Conservation (phyloP, 2,888 invertebrate species). For the Nomada lathburiana region DNA sequence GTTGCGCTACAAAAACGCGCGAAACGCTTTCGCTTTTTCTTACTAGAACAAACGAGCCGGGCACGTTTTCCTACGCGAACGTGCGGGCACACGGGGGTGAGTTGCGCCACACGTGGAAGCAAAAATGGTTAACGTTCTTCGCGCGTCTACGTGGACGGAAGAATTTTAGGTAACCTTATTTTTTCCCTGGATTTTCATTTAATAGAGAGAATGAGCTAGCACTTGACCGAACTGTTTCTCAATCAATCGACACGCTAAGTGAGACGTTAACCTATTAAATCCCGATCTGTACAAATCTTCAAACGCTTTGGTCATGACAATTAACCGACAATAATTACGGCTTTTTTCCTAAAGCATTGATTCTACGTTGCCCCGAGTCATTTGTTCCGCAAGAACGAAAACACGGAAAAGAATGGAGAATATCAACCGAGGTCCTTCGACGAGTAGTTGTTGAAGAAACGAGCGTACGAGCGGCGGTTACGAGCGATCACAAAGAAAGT, state of each 20-base stretch:
- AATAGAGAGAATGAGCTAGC: background rate
- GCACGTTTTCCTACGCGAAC: background rate
- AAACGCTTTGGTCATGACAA: background rate
- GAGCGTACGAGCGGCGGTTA: background rate
- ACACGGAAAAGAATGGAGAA: background rate
- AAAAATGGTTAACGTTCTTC: slow-evolving; percentile 23
- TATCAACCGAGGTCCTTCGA: background rate
- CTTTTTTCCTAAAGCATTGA: background rate
- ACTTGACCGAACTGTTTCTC: slow-evolving; percentile 15
- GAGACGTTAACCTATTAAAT: slow-evolving; percentile 12
- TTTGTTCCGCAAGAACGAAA: background rate
- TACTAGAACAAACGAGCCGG: background rate
- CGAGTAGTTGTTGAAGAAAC: slow-evolving; percentile 10
- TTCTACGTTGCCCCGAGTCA: no score
- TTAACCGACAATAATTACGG: background rate
- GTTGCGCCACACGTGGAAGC: slow-evolving; percentile 1
- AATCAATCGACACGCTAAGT: slow-evolving; percentile 19
- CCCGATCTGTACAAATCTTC: background rate
- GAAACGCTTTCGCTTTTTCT: slow-evolving; percentile 39
- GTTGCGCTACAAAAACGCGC: slow-evolving; percentile 16
- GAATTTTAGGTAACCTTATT: slow-evolving; percentile 14
- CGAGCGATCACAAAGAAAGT: slow-evolving; percentile 32
- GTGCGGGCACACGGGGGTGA: background rate
- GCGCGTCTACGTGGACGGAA: background rate
- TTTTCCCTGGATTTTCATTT: background rate